These are phyloP conservation scores for Zygothrica quintamaculata DNA, from an alignment of 2,888 invertebrate species.

Conservation along the genomic window DNA sequence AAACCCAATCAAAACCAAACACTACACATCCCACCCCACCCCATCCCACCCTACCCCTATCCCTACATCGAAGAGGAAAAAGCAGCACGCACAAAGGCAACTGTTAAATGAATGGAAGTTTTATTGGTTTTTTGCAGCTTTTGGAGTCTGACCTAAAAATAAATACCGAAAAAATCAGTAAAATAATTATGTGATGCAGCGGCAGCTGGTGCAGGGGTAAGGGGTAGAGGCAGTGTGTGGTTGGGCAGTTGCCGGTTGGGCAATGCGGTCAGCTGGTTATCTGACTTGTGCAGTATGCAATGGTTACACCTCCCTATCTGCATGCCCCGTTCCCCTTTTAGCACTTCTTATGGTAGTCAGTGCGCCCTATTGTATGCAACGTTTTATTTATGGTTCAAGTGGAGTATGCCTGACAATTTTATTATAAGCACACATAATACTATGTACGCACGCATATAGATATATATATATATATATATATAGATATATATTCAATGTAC, in stretches of 20 bases:
- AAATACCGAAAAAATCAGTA: conserved; percentile 3
- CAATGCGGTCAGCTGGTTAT: conserved; percentile 59
- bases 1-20: no score
- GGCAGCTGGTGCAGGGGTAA: not conserved
- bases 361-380: conserved; percentile 37
- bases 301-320: not conserved
- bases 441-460: conserved; percentile 15
- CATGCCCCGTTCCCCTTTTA: no score
- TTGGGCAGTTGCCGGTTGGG: conserved; percentile 18
- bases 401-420: conserved; percentile 45
- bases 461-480: no score
- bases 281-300: conserved; percentile 20
- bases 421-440: conserved; percentile 46
- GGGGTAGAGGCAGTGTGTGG: conserved; percentile 5
- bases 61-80: no score
- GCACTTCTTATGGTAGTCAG: not conserved
- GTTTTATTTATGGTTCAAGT: conserved; percentile 56
- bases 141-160: conserved; percentile 41
- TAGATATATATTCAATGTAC: no score
- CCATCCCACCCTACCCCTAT: no score
- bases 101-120: conserved; percentile 6
- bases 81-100: conserved; percentile 31
- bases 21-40: no score
- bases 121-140: conserved; percentile 17
- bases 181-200: conserved; percentile 29